A percentile compares a stretch with the other conserved stretches of the same genome.
Conservation (phyloP, 2,797 vertebrate species). For the Calcarius lapponicus region DNA sequence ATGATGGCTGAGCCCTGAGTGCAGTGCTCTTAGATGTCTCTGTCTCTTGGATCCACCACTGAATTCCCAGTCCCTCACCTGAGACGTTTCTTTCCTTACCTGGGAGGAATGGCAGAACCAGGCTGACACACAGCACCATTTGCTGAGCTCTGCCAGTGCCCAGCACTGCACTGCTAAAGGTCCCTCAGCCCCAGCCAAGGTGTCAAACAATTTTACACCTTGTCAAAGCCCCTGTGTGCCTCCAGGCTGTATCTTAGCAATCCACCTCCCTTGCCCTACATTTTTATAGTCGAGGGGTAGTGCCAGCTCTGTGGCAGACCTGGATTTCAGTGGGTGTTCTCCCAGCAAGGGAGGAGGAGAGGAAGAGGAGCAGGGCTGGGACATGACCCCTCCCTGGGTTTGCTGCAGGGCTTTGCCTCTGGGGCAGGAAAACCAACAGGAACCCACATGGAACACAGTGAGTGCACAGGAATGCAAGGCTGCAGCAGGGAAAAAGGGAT, state of each 20-base stretch:
- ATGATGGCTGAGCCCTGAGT: not conserved
- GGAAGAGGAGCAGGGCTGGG: not conserved
- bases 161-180: not conserved
- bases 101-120: not conserved
- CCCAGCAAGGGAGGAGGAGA: not conserved
- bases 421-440: not conserved
- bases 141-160: not conserved
- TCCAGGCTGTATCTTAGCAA: not conserved
- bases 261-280: not conserved
- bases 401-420: not conserved
- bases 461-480: not conserved
- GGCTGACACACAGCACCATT: not conserved
- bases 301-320: not conserved
- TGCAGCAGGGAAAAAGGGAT: not conserved
- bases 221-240: not conserved
- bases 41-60: not conserved
- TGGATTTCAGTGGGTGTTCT: not conserved
- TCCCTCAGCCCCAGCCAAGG: not conserved
- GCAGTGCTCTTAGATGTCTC: not conserved
- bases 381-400: rapidly evolving
- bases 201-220: not conserved
- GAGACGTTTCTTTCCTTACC: not conserved
- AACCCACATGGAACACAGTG: rapidly evolving
- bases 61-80: not conserved
- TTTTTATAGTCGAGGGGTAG: not conserved